phyloP scores from a whole-genome alignment of 2,797 vertebrate species.

The Zenarchopterus dispar region DNA sequence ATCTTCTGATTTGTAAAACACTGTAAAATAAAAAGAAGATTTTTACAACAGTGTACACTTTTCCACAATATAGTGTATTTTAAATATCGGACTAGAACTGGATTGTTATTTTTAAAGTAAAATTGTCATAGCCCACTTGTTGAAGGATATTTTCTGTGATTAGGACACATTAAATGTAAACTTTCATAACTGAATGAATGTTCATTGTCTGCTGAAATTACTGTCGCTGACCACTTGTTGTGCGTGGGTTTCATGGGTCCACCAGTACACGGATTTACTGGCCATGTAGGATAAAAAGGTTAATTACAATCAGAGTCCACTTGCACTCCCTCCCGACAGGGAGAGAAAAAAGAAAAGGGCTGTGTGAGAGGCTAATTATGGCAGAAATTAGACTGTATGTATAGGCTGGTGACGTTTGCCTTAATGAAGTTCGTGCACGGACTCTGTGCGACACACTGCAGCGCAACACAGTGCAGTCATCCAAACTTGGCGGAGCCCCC shows the following conservation, averaged over 20 bases:
- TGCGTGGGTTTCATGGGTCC: neutral
- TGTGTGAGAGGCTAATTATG: constrained; percentile 17
- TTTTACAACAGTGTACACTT: too few relatives aligned
- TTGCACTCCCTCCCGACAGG: neutral
- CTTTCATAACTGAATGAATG: too few relatives aligned
- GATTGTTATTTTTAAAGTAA: too few relatives aligned
- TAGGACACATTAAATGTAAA: too few relatives aligned
- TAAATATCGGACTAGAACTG: too few relatives aligned
- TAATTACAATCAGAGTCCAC: neutral
- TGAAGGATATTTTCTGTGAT: too few relatives aligned
- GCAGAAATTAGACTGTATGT: constrained; percentile 2
- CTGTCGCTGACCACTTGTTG: constrained; percentile 31
- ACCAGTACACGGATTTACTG: too few relatives aligned
- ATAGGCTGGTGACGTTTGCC: constrained; percentile 44
- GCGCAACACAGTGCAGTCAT: constrained; percentile 43
- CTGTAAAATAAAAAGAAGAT: too few relatives aligned
- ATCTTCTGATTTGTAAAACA: too few relatives aligned
- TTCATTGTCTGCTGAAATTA: neutral
- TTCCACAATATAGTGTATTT: too few relatives aligned
- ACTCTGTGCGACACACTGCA: constrained; percentile 27
- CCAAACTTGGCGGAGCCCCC: constrained; percentile 49
- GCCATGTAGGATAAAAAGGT: too few relatives aligned
- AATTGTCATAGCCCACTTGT: too few relatives aligned
- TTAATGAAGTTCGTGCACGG: constrained; percentile 42
- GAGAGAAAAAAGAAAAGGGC: neutral